Evolutionary conservation across 2,797 vertebrate species (phyloP), one percentile per base, ranked within the genome.

Genomic region (Anabacerthia variegaticeps): DNA sequence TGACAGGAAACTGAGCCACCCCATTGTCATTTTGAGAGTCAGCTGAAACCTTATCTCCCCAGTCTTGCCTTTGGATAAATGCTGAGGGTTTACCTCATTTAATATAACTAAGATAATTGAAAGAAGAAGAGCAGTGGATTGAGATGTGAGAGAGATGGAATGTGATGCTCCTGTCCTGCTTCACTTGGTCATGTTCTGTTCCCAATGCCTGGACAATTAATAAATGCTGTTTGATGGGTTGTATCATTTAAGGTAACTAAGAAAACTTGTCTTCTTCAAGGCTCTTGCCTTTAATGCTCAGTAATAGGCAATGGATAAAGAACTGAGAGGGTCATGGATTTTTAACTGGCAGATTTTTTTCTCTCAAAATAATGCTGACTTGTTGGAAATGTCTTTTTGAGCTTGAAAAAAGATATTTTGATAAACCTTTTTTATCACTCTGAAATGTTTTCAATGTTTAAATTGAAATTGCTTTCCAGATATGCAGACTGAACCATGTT

Each of bases 401-500:
- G 21, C n/a, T 54, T 68, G 51, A 55, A 85, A 86, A 89, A 3
- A 39, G 16, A 51, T 3, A 3, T 24, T 69, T 68, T 14, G 5
- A 30, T 68, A 84, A 75, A 73, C 9, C 8, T 55, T 68, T 82
- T 66, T 79, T 10, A 91, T 75, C 3, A 49, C 12, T 43, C 13
- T 21, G n/a, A 89, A 75, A 74, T 19, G 6, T 34, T 86, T 92
- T 78, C 51, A 61, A 27, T 59, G 43, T 69, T 75, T 66, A 62
- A 71, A 92, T 52, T 69, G 3, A 55, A 84, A 41, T 52, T 63
- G 10, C 6, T 93, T 92, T 76, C 48, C 48, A 88, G 83, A 88
- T 63, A 81, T 13, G 8, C 43, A 59, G 21, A 66, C 44, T 76
- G 76, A 92, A 62, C 18, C 12, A 36, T 3, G 5, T 61, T 86